A percentile compares a stretch with the other conserved stretches of the same genome.
Evolutionary conservation across 2,888 invertebrate species (phyloP).

Genomic region (Drosophila formosana): DNA sequence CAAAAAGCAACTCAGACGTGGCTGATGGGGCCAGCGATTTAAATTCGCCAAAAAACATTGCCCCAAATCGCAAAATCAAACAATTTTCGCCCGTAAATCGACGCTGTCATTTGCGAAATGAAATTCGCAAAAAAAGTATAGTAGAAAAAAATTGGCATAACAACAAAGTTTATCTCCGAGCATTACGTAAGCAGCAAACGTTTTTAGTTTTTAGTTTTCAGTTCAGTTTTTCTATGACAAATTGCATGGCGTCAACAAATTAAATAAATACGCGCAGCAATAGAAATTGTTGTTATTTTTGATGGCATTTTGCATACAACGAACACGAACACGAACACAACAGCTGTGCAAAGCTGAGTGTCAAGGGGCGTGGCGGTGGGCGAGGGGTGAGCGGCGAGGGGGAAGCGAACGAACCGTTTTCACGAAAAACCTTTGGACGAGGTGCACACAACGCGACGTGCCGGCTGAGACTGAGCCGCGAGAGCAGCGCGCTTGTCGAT

Average conservation of each 20-base stretch:
- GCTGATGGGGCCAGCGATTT: constrained; percentile 49
- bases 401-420: constrained; percentile 3
- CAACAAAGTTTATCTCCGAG: constrained; percentile 39
- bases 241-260: constrained; percentile 73
- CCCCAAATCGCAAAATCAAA: constrained; percentile 51
- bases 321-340: constrained; percentile 32
- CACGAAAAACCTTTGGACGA: constrained; percentile 48
- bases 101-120: constrained; percentile 54
- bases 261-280: constrained; percentile 61
- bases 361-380: neutral
- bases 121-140: constrained; percentile 51
- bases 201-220: constrained; percentile 14
- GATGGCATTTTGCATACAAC: constrained; percentile 51
- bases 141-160: constrained; percentile 42
- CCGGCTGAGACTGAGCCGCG: constrained; percentile 68
- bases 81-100: constrained; percentile 47
- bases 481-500: constrained; percentile 17
- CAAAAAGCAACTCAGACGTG: constrained; percentile 65
- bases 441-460: constrained; percentile 75
- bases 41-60: constrained; percentile 35
- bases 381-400: neutral
- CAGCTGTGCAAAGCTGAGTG: constrained; percentile 65
- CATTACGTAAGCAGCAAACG: constrained; percentile 22
- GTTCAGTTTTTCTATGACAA: constrained; percentile 50
- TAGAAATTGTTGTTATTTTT: constrained; percentile 58